phyloP scores from a whole-genome alignment of 2,113 vertebrate genomes.

The Vireo altiloquus region DNA sequence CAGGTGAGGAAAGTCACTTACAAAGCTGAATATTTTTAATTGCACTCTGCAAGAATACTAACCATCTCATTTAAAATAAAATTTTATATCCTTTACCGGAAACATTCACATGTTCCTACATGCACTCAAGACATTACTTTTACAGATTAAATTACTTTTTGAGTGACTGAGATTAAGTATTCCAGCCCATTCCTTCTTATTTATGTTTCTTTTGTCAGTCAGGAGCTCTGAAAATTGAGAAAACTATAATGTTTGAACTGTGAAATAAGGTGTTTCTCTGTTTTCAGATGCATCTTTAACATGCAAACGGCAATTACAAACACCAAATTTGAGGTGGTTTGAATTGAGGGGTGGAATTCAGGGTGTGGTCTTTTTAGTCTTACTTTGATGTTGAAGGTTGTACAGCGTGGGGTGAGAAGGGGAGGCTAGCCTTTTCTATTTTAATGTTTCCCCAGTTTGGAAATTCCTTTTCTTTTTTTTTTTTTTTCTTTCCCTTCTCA shows the following conservation, averaged over 20 bases:
- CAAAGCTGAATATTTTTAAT: not conserved
- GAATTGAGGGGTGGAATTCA: not conserved
- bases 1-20: conserved; percentile 61
- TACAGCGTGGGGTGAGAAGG: not conserved
- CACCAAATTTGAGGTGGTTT: not conserved
- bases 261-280: not conserved
- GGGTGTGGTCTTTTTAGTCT: not conserved
- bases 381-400: not conserved
- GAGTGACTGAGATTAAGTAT: not conserved
- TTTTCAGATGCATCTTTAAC: not conserved
- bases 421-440: not conserved
- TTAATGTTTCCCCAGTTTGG: not conserved
- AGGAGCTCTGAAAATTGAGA: not conserved
- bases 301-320: not conserved
- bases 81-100: not conserved
- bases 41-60: not conserved
- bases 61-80: not conserved
- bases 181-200: not conserved
- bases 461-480: not conserved
- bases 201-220: not conserved
- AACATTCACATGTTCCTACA: not conserved
- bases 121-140: not conserved
- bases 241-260: not conserved
- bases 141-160: not conserved
- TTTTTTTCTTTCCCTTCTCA: not conserved